Percentiles rank a stretch among this genome's conserved stretches.
phyloP scores from a whole-genome alignment of 2,113 vertebrate genomes.

The Pimephales promelas region DNA sequence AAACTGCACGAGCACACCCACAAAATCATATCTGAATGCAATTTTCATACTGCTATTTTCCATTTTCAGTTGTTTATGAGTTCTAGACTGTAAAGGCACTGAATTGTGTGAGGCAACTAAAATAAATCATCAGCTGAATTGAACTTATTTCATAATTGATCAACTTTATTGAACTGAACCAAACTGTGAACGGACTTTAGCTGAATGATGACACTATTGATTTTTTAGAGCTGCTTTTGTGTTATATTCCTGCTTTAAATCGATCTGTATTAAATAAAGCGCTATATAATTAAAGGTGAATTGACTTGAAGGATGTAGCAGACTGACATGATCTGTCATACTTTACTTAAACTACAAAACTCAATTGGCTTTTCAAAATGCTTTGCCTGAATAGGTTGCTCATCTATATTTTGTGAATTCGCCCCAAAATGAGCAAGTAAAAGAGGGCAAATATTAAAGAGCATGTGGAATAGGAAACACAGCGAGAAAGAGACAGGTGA shows the following conservation, averaged over 20 bases:
- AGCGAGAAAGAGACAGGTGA: constrained; percentile 31
- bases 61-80: not conserved
- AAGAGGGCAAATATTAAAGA: constrained; percentile 22
- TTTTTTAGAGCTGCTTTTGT: too few relatives aligned
- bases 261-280: too few relatives aligned
- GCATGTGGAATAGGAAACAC: constrained; percentile 28
- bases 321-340: not conserved
- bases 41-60: not conserved
- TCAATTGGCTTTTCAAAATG: not conserved
- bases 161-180: too few relatives aligned
- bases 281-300: too few relatives aligned
- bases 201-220: too few relatives aligned
- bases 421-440: not conserved
- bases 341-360: not conserved
- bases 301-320: not conserved
- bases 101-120: too few relatives aligned
- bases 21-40: not conserved
- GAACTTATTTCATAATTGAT: too few relatives aligned
- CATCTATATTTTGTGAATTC: constrained; percentile 7
- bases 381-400: not conserved
- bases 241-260: too few relatives aligned
- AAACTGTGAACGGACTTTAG: too few relatives aligned
- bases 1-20: not conserved
- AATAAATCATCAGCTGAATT: too few relatives aligned
- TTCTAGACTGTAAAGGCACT: too few relatives aligned